Conservation (phyloP, 2,113 vertebrate species). For the Rana temporaria region DNA sequence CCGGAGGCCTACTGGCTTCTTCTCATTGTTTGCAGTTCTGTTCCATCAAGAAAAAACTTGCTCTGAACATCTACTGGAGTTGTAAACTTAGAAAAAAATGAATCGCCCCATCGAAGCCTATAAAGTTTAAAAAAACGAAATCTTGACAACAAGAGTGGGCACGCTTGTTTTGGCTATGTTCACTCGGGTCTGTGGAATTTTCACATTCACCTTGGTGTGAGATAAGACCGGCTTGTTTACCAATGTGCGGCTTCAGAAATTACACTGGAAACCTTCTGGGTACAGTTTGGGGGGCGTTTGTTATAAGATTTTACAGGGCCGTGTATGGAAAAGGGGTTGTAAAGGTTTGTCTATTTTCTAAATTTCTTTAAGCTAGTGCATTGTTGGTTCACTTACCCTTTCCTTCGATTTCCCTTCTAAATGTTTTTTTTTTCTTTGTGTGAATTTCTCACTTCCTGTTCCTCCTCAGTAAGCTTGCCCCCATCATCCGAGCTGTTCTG, state of each 20-base stretch:
- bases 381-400: too few relatives aligned
- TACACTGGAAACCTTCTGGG: neutral
- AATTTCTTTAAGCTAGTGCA: too few relatives aligned
- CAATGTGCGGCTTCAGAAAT: constrained; percentile 9
- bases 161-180: constrained; percentile 41
- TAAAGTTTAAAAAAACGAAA: neutral
- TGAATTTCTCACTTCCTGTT: too few relatives aligned
- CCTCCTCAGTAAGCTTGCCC: too few relatives aligned
- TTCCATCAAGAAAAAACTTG: constrained; percentile 43
- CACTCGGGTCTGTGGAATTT: neutral
- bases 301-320: neutral
- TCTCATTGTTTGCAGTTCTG: constrained; percentile 31
- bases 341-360: too few relatives aligned
- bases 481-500: too few relatives aligned
- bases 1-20: neutral
- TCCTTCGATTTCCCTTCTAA: too few relatives aligned
- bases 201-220: neutral
- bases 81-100: neutral
- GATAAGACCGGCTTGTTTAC: constrained; percentile 34
- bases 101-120: neutral
- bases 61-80: neutral
- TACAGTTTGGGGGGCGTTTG: neutral
- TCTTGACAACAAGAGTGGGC: constrained; percentile 19
- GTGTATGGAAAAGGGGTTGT: too few relatives aligned
- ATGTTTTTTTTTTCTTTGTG: too few relatives aligned